Conservation (phyloP, 2,888 invertebrate species). For the Drosophila rellima region DNA sequence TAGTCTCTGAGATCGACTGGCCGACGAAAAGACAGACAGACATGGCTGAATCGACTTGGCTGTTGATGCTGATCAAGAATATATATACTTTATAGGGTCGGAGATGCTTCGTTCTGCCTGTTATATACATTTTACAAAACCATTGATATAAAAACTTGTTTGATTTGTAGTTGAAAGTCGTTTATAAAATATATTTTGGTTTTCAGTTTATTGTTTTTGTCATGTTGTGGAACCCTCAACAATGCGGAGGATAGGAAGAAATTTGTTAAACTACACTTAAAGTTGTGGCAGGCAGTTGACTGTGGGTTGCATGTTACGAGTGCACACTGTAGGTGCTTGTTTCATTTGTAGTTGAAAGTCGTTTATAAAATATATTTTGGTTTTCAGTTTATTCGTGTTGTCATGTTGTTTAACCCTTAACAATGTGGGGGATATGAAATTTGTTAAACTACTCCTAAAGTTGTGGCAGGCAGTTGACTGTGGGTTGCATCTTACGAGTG, state of each 20-base stretch:
- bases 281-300: constrained; percentile 2
- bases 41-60: too few species aligned
- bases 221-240: constrained; percentile 13
- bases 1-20: too few species aligned
- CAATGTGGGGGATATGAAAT: constrained; percentile 10
- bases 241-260: constrained; percentile 1
- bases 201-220: constrained; percentile 25
- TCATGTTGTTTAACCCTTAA: constrained; percentile 12
- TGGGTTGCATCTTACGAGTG: constrained; percentile 77
- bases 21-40: too few species aligned
- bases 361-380: not conserved
- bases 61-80: too few species aligned
- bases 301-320: constrained; percentile 69
- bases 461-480: constrained; percentile 4
- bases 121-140: too few species aligned
- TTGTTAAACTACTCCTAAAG: constrained; percentile 18
- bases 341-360: not conserved
- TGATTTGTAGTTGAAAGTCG: not conserved
- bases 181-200: not conserved
- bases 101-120: too few species aligned
- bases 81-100: too few species aligned
- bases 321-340: constrained; percentile 87
- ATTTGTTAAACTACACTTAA: constrained; percentile 26
- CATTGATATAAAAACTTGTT: too few species aligned
- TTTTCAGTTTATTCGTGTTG: constrained; percentile 24